phyloP scores from a whole-genome alignment of 2,113 vertebrate species.

The Sceloporus tristichus region DNA sequence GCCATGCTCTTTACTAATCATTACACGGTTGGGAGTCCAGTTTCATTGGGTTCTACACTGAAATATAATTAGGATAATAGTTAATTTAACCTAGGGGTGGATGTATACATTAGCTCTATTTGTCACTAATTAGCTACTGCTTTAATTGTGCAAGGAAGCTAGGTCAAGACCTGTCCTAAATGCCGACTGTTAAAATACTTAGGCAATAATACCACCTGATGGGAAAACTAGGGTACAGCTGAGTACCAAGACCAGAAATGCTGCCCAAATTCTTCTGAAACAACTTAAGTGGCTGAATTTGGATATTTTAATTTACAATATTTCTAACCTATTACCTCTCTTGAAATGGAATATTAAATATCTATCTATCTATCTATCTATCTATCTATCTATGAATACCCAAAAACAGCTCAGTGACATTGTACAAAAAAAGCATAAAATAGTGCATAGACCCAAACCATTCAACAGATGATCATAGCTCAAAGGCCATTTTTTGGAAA shows the following conservation, averaged over 20 bases:
- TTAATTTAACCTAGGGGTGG: slow-evolving; percentile 21
- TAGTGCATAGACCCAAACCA: not conserved
- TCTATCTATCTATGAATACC: not conserved
- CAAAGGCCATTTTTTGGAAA: not conserved
- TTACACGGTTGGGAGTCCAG: slow-evolving; percentile 20
- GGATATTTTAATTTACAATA: slow-evolving; percentile 8
- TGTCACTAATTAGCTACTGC: slow-evolving; percentile 38
- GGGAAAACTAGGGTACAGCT: not conserved
- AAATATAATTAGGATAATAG: slow-evolving; percentile 33
- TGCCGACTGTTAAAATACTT: slow-evolving; percentile 11
- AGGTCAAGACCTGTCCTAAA: slow-evolving; percentile 35
- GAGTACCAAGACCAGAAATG: not conserved
- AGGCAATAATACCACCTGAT: not conserved
- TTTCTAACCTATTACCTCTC: not conserved
- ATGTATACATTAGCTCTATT: slow-evolving; percentile 25
- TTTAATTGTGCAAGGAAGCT: slow-evolving; percentile 33
- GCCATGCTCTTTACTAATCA: not conserved
- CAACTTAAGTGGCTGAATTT: not conserved
- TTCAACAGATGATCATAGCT: not conserved
- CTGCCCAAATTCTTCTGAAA: slow-evolving; percentile 3
- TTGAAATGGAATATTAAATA: not conserved
- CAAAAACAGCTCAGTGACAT: not conserved
- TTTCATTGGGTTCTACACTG: slow-evolving; percentile 10
- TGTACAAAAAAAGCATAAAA: not conserved
- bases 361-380: not conserved